A percentile compares a stretch with the other conserved stretches of the same genome.
phyloP scores from a whole-genome alignment of 2,113 vertebrate species.

The Telmatochromis sp. region DNA sequence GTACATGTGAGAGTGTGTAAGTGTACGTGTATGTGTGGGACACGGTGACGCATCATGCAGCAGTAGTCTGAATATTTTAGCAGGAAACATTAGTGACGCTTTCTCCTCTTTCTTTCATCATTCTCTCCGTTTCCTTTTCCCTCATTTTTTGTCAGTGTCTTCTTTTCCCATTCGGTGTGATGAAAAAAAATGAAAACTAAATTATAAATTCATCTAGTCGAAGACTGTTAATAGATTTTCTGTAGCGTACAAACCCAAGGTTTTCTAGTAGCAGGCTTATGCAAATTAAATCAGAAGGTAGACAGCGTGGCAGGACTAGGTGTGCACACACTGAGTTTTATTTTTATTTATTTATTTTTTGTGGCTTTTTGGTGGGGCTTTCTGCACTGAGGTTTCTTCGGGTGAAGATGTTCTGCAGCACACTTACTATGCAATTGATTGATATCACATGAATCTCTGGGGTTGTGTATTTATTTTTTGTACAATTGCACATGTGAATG shows the following conservation, averaged over 20 bases:
- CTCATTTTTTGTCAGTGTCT: background rate
- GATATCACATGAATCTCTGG: background rate
- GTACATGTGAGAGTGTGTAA: constrained; percentile 13
- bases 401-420: background rate
- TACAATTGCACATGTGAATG: background rate
- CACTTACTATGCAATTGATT: background rate
- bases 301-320: background rate
- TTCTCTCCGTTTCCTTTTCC: constrained; percentile 6
- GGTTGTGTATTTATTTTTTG: background rate
- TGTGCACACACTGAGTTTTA: background rate
- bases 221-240: background rate
- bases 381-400: background rate
- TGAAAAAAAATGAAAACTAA: background rate
- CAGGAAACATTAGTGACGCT: constrained; percentile 66
- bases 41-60: constrained; percentile 61
- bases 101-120: constrained; percentile 50
- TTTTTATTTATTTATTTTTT: background rate
- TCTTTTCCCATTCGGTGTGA: background rate
- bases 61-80: constrained; percentile 64
- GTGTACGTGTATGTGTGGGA: constrained; percentile 30
- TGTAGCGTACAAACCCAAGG: background rate
- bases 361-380: background rate
- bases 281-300: constrained; percentile 5
- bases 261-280: background rate
- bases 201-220: background rate